Evolutionary conservation across 2,888 invertebrate genomes (phyloP).

Genomic region (Lepidocyrtinus sp.): DNA sequence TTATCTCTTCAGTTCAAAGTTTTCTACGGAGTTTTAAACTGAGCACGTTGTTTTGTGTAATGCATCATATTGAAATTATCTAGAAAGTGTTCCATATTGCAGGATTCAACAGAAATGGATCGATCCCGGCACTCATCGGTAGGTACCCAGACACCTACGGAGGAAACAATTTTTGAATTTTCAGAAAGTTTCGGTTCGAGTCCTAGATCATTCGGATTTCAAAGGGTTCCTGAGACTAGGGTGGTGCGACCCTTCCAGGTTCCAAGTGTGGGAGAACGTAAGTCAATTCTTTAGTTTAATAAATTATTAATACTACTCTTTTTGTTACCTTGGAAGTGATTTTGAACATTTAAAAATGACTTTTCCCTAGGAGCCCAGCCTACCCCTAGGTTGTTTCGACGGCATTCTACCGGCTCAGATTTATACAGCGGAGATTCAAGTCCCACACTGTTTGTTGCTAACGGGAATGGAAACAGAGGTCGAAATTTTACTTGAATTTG

Average conservation of each 20-base stretch:
- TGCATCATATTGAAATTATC: too few relatives aligned
- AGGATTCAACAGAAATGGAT: slow-evolving; percentile 35
- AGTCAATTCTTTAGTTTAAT: slow-evolving; percentile 3
- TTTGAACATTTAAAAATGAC: too few relatives aligned
- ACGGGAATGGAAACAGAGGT: slow-evolving; percentile 12
- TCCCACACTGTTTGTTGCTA: slow-evolving; percentile 24
- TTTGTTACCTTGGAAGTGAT: neutral
- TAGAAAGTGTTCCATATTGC: too few relatives aligned
- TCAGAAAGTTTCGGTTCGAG: slow-evolving; percentile 42
- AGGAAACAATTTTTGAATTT: slow-evolving; percentile 41
- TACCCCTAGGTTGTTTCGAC: slow-evolving; percentile 24
- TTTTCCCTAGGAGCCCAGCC: neutral
- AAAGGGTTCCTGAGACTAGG: too few relatives aligned
- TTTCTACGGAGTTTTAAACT: too few relatives aligned
- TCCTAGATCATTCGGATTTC: slow-evolving; percentile 22
- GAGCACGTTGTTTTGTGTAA: too few relatives aligned
- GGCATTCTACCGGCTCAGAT: slow-evolving; percentile 47
- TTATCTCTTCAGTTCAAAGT: too few relatives aligned
- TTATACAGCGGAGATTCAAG: slow-evolving; percentile 25
- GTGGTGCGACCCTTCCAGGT: slow-evolving; percentile 5
- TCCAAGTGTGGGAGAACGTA: slow-evolving; percentile 15
- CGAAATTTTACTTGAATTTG: neutral
- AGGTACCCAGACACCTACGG: slow-evolving; percentile 55
- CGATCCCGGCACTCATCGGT: slow-evolving; percentile 29
- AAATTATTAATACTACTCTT: neutral